Base-by-base conservation (phyloP, 2,797 vertebrate species). In the Enteromius argenteus region DNA sequence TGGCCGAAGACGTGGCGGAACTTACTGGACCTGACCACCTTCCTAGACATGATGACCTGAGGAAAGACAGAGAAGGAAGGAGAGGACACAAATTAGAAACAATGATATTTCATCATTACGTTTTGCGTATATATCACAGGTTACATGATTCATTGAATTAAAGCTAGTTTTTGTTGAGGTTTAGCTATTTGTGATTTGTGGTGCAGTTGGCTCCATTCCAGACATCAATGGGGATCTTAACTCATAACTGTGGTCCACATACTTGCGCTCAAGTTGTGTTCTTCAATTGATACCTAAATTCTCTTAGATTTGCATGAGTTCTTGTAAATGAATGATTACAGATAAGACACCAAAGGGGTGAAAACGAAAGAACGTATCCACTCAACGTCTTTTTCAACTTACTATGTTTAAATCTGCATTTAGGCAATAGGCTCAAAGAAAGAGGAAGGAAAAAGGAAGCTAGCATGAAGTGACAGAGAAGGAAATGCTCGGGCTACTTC, bases 1-100 rank as follows among this genome's bases (percentile, higher is more conserved):
- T 98, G 96, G 14, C 97, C 97, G 21, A 97, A 98, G 87, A 98
- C 97, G 0, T 98, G 97, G 11, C 97, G 97, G 90, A 97, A 98
- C 92, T 98, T 98, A 86, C 97, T 98, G 94, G 89, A 81, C 87
- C 97, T 95, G 79, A 98, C 97, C 79, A 98, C 96, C 91, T 95
- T 96, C 85, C 94, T 94, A 89, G 95, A 96, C 97, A 98, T 98
- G 92, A 91, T 94, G 93, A 92, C 90, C 94, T 94, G 85, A 27
- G 8, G 71, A 46, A 35, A 14, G 27, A 72, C 30, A 51, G 35
- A 46, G 19, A 44, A 58, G 35, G 21, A 53, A 49, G 42, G 27
- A 53, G 21, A 32, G 39, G 21, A 21, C 42, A 27, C n/a, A 51
- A 27, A 30, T 37, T 6, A 75, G 72, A 75, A 56, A 56, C 49